A percentile compares a stretch with the other conserved stretches of the same genome.
Evolutionary conservation across 2,888 invertebrate species (phyloP).

Genomic region (Muschampia plurimacula): DNA sequence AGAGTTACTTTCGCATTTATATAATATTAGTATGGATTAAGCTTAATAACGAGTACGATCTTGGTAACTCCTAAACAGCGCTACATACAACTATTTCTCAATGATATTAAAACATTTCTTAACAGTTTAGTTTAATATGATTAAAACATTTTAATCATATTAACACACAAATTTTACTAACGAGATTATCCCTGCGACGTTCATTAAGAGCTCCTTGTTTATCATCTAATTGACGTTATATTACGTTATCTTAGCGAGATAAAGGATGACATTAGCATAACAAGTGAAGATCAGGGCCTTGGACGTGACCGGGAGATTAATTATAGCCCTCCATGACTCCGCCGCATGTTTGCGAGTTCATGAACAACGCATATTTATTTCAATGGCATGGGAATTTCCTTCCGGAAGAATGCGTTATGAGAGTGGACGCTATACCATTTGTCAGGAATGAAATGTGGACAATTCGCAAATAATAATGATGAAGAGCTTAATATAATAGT

Average conservation of each 20-base stretch:
- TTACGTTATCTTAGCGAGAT: slow-evolving; percentile 12
- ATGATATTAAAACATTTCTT: no score
- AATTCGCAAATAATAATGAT: no score
- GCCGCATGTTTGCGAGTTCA: background rate
- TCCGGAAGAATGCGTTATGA: background rate
- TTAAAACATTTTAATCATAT: no score
- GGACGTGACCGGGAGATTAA: slow-evolving; percentile 36
- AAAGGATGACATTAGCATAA: slow-evolving; percentile 19
- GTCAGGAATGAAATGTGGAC: no score
- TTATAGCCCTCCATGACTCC: slow-evolving; percentile 8
- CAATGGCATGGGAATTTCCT: background rate
- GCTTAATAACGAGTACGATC: no score
- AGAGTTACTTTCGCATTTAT: no score
- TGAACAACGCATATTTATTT: slow-evolving; percentile 6
- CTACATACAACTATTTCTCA: no score
- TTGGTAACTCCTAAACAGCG: no score
- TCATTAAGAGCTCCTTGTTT: slow-evolving; percentile 1
- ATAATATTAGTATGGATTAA: no score
- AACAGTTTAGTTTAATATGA: no score
- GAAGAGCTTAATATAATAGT: no score
- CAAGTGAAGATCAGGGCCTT: slow-evolving; percentile 20
- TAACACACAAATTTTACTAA: background rate
- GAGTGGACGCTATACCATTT: no score
- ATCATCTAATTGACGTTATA: background rate
- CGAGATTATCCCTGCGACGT: background rate